phyloP scores from a whole-genome alignment of 2,113 vertebrate species.

The Hydropotes inermis region DNA sequence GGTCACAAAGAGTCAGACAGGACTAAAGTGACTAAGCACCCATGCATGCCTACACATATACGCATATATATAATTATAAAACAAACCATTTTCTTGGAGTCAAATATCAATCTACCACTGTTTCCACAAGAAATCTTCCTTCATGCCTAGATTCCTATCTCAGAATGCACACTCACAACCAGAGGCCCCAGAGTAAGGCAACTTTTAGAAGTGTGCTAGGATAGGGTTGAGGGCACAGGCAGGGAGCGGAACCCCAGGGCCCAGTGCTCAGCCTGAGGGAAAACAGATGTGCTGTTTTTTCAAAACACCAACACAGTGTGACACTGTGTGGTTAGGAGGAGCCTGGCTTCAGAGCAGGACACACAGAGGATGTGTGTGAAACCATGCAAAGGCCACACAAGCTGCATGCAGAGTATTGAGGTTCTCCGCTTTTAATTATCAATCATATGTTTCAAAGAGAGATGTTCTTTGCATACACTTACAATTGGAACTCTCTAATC shows the following conservation, averaged over 20 bases:
- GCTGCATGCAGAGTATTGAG: background rate
- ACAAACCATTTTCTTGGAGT: background rate
- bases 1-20: background rate
- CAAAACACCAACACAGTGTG: background rate
- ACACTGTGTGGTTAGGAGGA: background rate
- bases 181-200: background rate
- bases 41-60: background rate
- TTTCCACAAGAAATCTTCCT: background rate
- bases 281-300: background rate
- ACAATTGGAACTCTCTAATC: conserved; percentile 9
- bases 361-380: accelerated
- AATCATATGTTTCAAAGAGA: background rate
- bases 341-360: background rate
- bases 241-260: too few relatives aligned
- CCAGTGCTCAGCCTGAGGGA: background rate
- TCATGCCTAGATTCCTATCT: background rate
- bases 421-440: background rate
- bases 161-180: background rate
- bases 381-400: background rate
- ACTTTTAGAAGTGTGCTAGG: background rate
- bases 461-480: background rate
- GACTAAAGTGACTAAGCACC: background rate
- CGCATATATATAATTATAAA: background rate
- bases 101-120: background rate
- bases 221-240: background rate